A percentile compares a stretch with the other conserved stretches of the same genome.
Evolutionary conservation across 1,140 invertebrate genomes (phyloP).

Genomic region (Teleopsis dalmanni): DNA sequence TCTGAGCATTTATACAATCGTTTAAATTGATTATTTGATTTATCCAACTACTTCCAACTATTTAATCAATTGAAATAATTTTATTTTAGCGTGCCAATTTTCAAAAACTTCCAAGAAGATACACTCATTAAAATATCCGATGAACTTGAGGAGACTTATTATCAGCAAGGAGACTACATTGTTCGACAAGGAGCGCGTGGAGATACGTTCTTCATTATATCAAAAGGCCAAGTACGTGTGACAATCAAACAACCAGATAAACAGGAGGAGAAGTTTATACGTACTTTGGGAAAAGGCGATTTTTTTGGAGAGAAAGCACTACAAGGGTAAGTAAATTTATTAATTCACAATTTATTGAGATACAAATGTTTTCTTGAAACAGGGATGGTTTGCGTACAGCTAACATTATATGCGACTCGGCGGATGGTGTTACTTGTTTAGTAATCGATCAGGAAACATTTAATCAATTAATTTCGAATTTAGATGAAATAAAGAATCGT

Average conservation of each 20-base stretch:
- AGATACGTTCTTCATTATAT: slow-evolving; percentile 99
- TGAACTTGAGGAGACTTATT: slow-evolving; percentile 93
- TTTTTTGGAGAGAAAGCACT: slow-evolving; percentile 97
- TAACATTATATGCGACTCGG: slow-evolving; percentile 94
- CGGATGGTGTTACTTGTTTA: slow-evolving; percentile 89
- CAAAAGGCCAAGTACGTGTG: slow-evolving; percentile 91
- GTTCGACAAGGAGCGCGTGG: slow-evolving; percentile 96
- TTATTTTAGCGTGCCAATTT: slow-evolving; percentile 92
- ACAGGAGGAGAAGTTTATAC: slow-evolving; percentile 82
- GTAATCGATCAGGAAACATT: slow-evolving; percentile 98
- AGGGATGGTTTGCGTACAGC: slow-evolving; percentile 97
- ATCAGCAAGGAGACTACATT: slow-evolving; percentile 94
- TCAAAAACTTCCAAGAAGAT: slow-evolving; percentile 91
- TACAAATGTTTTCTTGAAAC: slow-evolving; percentile 31
- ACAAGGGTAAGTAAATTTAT: slow-evolving; percentile 68
- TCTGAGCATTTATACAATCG: neutral
- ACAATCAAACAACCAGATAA: slow-evolving; percentile 80
- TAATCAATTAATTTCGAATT: slow-evolving; percentile 81
- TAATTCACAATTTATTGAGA: neutral
- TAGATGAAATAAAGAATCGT: slow-evolving; percentile 84
- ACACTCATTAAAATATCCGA: slow-evolving; percentile 97
- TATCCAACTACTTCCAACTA: too few relatives aligned
- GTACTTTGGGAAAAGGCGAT: slow-evolving; percentile 82
- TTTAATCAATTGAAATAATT: too few relatives aligned
- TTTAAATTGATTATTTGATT: neutral